These are phyloP conservation scores for Sylvietta virens DNA, from an alignment of 2,113 vertebrate genomes.

Conservation along the genomic window DNA sequence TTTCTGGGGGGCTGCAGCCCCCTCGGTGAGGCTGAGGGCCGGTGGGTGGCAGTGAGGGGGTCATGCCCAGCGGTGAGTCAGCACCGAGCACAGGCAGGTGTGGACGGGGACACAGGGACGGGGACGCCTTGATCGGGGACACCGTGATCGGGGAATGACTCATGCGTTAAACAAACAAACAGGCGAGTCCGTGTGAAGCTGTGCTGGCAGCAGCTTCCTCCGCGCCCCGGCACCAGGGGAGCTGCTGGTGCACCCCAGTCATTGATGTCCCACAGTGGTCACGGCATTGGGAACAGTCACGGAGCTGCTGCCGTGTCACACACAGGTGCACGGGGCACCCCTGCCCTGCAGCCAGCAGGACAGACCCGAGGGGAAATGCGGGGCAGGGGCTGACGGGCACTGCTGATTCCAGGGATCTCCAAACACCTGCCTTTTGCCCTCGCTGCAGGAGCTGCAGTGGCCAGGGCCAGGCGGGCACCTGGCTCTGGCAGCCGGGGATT, in stretches of 20 bases:
- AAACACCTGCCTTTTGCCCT: background rate
- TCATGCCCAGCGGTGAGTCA: background rate
- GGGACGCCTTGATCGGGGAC: background rate
- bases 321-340: background rate
- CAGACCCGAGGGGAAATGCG: accelerated
- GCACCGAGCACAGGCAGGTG: background rate
- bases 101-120: background rate
- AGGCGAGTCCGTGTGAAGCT: background rate
- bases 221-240: background rate
- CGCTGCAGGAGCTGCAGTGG: background rate
- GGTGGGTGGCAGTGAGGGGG: background rate
- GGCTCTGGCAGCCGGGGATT: background rate
- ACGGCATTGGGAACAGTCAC: accelerated
- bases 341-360: background rate
- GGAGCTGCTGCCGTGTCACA: background rate
- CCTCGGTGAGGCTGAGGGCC: background rate
- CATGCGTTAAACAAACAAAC: constrained; percentile 16
- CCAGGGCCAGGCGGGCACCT: background rate
- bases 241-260: background rate
- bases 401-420: background rate
- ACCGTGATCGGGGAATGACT: background rate
- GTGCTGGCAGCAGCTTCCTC: background rate
- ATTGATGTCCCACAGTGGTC: accelerated
- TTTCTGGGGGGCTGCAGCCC: background rate
- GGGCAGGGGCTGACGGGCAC: accelerated